Evolutionary conservation across 2,797 vertebrate genomes (phyloP).

Genomic region (Clarias pachynema): DNA sequence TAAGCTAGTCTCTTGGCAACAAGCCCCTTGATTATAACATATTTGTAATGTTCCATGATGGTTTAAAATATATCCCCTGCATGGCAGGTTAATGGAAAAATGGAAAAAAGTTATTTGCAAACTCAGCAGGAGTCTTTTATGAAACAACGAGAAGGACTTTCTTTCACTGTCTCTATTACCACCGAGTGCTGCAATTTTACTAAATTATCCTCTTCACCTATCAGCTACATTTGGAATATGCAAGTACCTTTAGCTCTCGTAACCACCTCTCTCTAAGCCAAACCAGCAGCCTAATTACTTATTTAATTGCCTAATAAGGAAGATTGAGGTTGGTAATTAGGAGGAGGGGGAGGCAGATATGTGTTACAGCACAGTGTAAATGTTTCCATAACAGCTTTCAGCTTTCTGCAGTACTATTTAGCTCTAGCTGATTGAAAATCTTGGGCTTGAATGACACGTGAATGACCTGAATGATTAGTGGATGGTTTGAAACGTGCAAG

Average conservation of each 20-base stretch:
- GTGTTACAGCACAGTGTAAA: constrained; percentile 32
- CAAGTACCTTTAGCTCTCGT: constrained; percentile 17
- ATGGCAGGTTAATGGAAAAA: constrained; percentile 34
- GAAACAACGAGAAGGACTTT: constrained; percentile 10
- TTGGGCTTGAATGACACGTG: constrained; percentile 34
- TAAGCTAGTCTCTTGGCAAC: constrained; percentile 41
- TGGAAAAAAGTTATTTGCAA: constrained; percentile 29
- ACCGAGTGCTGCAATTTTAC: constrained; percentile 7
- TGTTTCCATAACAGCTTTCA: constrained; percentile 41
- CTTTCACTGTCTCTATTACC: constrained; percentile 17
- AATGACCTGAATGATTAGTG: constrained; percentile 34
- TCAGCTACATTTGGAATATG: background rate
- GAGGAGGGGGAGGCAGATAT: constrained; percentile 17
- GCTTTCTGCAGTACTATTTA: constrained; percentile 27
- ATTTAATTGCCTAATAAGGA: constrained; percentile 54
- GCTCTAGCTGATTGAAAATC: constrained; percentile 26
- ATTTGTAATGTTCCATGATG: constrained; percentile 18
- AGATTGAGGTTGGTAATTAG: constrained; percentile 44
- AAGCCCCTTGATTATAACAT: constrained; percentile 36
- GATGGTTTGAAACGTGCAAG: constrained; percentile 8
- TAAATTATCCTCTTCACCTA: constrained; percentile 18
- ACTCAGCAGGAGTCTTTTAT: constrained; percentile 5
- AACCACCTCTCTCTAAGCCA: constrained; percentile 32
- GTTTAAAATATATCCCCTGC: constrained; percentile 34
- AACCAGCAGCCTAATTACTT: constrained; percentile 49